phyloP scores from a whole-genome alignment of 2,888 invertebrate species.

The Pyrocoelia pectoralis region DNA sequence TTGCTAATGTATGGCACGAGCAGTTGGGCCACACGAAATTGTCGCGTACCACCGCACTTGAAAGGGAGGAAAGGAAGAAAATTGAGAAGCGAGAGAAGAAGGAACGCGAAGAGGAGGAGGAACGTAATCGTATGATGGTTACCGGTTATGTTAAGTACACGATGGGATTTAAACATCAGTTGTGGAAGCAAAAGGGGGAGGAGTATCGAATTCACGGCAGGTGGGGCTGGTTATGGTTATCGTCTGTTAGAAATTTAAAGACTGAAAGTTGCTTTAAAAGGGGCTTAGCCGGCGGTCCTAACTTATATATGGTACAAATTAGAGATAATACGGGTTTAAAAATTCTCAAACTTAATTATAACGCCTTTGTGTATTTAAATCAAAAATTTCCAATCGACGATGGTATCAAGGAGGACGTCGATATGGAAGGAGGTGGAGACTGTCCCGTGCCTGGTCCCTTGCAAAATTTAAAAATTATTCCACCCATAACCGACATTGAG shows the following conservation, averaged over 20 bases:
- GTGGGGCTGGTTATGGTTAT: slow-evolving; percentile 98
- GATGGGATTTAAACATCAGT: slow-evolving; percentile 89
- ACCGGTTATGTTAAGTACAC: slow-evolving; percentile 89
- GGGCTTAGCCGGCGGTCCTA: slow-evolving; percentile 73
- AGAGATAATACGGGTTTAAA: slow-evolving; percentile 74
- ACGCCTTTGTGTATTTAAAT: slow-evolving; percentile 76
- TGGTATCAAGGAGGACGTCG: slow-evolving; percentile 44
- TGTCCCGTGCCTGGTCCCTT: slow-evolving; percentile 56
- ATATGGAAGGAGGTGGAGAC: slow-evolving; percentile 44
- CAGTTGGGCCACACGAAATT: slow-evolving; percentile 88
- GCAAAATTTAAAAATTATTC: slow-evolving; percentile 63
- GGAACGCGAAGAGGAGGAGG: slow-evolving; percentile 89
- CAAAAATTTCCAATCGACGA: slow-evolving; percentile 64
- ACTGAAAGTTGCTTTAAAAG: slow-evolving; percentile 62
- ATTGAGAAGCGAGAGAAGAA: slow-evolving; percentile 92
- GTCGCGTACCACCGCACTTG: slow-evolving; percentile 83
- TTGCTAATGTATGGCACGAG: slow-evolving; percentile 97
- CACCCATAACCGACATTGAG: slow-evolving; percentile 68
- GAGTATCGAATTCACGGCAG: slow-evolving; percentile 96
- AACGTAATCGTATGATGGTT: slow-evolving; percentile 78
- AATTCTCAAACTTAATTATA: slow-evolving; percentile 81
- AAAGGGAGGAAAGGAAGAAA: slow-evolving; percentile 94
- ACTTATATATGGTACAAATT: slow-evolving; percentile 81
- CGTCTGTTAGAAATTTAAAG: slow-evolving; percentile 70
- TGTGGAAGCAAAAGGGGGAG: slow-evolving; percentile 98